Percentiles rank a stretch among this genome's conserved stretches.
These are phyloP conservation scores for Jaculus jaculus DNA, from an alignment of 2,113 vertebrate genomes.

Conservation along the genomic window DNA sequence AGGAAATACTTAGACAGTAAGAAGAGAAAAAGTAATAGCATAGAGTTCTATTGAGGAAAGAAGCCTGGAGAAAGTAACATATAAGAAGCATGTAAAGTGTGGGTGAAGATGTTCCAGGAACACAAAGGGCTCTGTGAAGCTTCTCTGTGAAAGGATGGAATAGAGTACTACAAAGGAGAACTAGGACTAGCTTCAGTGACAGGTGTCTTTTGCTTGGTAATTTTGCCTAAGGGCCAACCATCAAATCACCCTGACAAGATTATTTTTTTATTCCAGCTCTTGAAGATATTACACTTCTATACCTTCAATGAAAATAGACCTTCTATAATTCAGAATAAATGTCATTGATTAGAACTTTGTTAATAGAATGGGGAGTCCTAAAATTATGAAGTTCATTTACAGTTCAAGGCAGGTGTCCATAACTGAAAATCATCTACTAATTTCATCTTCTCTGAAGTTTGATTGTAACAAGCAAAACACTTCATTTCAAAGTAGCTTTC, in stretches of 20 bases:
- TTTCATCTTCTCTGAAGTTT: not conserved
- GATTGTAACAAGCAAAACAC: not conserved
- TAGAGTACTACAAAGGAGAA: not conserved
- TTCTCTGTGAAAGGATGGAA: not conserved
- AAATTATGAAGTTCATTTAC: not conserved
- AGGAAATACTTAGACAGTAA: not conserved
- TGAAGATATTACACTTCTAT: not conserved
- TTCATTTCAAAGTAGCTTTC: not conserved
- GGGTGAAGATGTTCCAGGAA: not conserved
- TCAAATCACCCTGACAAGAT: not conserved
- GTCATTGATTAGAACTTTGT: conserved; percentile 14
- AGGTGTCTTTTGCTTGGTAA: not conserved
- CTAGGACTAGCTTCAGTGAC: not conserved
- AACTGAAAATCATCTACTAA: not conserved
- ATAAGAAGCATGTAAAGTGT: too few relatives aligned
- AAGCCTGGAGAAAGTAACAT: not conserved
- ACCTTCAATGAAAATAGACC: conserved; percentile 1
- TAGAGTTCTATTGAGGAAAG: not conserved
- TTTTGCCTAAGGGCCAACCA: not conserved
- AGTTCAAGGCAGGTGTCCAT: not conserved
- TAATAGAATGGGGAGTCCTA: not conserved
- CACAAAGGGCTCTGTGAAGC: not conserved
- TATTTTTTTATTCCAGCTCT: not conserved
- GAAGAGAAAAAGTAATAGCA: not conserved
- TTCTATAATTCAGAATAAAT: conserved; percentile 42